A percentile compares a stretch with the other conserved stretches of the same genome.
These are phyloP conservation scores for Ciona savignyi DNA, from an alignment of 23 tunicate species.

Conservation along the genomic window DNA sequence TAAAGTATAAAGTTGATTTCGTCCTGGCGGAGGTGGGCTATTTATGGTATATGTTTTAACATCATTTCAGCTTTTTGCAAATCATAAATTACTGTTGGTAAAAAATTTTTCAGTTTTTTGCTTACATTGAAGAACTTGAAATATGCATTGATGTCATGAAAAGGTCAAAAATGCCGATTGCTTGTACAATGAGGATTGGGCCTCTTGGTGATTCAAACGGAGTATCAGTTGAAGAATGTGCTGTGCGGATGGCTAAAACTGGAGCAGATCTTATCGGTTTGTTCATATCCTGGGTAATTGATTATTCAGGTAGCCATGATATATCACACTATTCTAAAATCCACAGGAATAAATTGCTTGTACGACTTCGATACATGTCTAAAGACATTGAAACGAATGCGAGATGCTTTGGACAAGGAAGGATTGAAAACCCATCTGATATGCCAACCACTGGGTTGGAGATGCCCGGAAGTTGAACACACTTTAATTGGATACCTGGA, in stretches of 20 bases:
- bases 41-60: not conserved
- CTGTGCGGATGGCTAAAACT: slow-evolving; percentile 78
- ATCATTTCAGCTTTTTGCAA: too few species aligned
- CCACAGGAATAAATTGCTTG: slow-evolving; percentile 77
- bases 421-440: slow-evolving; percentile 60
- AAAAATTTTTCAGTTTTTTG: slow-evolving; percentile 59
- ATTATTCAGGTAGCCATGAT: too few species aligned
- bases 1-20: not conserved
- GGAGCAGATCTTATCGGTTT: slow-evolving; percentile 87
- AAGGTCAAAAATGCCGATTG: slow-evolving; percentile 42
- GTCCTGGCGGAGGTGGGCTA: not conserved
- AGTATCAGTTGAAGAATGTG: slow-evolving; percentile 75
- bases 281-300: too few species aligned
- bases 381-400: slow-evolving; percentile 65
- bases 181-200: slow-evolving; percentile 68
- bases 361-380: slow-evolving; percentile 65
- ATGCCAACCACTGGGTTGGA: slow-evolving; percentile 84
- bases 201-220: slow-evolving; percentile 52
- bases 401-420: slow-evolving; percentile 68
- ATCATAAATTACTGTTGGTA: too few species aligned
- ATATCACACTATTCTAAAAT: too few species aligned
- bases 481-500: slow-evolving; percentile 37
- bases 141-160: slow-evolving; percentile 68
- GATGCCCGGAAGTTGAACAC: slow-evolving; percentile 79
- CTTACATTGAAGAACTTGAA: slow-evolving; percentile 57